Base-by-base conservation (phyloP, 2,888 invertebrate species). In the Cephus nigrinus region DNA sequence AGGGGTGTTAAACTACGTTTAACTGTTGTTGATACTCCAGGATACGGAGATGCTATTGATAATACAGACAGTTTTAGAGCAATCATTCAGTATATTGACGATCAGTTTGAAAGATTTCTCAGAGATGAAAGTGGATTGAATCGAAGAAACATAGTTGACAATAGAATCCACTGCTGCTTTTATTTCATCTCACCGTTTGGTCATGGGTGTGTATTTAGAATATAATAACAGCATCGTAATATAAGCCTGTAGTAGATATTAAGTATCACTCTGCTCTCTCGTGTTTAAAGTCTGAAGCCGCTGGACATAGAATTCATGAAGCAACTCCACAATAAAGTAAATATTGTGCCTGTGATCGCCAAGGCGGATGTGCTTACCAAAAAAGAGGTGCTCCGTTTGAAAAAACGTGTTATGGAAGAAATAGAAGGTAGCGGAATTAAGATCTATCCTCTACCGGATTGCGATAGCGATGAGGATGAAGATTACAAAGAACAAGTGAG, bases 151-250 rank as follows among this genome's bases (percentile, higher is more conserved):
- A 99, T 99, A 86, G 96, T 98, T 78, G 99, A 99, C 92, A 98
- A 98, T 92, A 95, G 99, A 89, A 98, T 99, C 86, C 99, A 99
- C 91, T 99, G 99, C 92, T 99, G 97, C 92, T 98, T 99, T 91
- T 99, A 98, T 92, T 99, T 98, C 92, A 97, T 99, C 90, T 98
- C 98, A 78, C 98, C 98, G 0, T 98, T 97, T 92, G 98, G 98
- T 74, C 98, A 98, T 93, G 98, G 98, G 97, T 98, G 93, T 92
- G 93, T 81, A 73, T 76, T 75, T 72, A 69, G 3, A 31, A 30
- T 30, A 69, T 32, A 12, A 15, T 69, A 69, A 30, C 69, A 30
- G 23, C 32, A 32, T 5, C 1, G 4, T 40, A 40, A 40, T 40
- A 5, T 40, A 15, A 15, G 40, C 15, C 15, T 15, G 4, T 15